These are phyloP conservation scores for Oxygymnocypris stewartii DNA, from an alignment of 2,113 vertebrate genomes.

Conservation along the genomic window DNA sequence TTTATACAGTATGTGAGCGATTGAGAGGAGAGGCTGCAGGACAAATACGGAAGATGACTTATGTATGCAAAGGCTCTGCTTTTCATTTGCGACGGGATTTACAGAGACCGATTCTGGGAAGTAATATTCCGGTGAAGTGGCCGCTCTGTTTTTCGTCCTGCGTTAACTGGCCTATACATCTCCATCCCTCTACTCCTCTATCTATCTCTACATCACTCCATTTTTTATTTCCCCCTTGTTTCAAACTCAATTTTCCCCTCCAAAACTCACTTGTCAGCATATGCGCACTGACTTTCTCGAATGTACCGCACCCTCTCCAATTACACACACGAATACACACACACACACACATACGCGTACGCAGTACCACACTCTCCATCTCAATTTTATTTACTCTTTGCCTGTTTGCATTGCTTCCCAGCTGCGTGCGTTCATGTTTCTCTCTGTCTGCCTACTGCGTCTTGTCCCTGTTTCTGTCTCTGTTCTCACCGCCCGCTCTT, in stretches of 20 bases:
- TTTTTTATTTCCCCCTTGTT: conserved; percentile 69
- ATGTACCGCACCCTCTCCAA: conserved; percentile 64
- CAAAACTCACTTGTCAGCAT: conserved; percentile 72
- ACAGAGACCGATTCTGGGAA: conserved; percentile 22
- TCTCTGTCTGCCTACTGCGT: conserved; percentile 38
- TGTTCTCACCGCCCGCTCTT: conserved; percentile 15
- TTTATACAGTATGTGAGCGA: neutral
- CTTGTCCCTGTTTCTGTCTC: conserved; percentile 10
- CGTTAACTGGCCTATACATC: conserved; percentile 58
- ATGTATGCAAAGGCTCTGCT: conserved; percentile 47
- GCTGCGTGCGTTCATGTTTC: conserved; percentile 41
- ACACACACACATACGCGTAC: conserved; percentile 50
- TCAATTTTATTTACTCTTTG: conserved; percentile 46
- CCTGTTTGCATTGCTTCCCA: conserved; percentile 36
- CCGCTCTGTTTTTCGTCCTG: conserved; percentile 63
- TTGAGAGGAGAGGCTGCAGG: conserved; percentile 36
- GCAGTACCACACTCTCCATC: conserved; percentile 60
- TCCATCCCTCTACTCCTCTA: conserved; percentile 53
- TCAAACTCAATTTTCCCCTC: conserved; percentile 67
- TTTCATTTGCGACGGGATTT: conserved; percentile 45
- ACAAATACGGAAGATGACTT: conserved; percentile 48
- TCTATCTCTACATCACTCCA: conserved; percentile 47
- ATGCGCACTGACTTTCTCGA: conserved; percentile 55
- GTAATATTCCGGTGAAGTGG: conserved; percentile 65
- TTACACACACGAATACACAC: conserved; percentile 63